These are phyloP conservation scores for Syngnathus acus DNA, from an alignment of 2,797 vertebrate species.

Conservation along the genomic window DNA sequence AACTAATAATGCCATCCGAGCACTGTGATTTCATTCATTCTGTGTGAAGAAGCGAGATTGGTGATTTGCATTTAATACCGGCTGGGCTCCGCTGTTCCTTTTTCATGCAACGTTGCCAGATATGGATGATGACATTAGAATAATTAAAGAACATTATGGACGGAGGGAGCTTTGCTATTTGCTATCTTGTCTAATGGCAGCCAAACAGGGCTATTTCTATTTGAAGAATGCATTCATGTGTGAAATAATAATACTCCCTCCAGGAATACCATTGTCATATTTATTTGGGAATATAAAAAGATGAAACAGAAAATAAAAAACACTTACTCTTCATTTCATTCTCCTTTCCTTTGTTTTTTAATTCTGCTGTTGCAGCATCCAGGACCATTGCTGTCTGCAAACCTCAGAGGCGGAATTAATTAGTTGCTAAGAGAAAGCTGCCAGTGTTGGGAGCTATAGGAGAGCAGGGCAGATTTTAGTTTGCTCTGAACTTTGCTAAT, in stretches of 20 bases:
- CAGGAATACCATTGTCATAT: constrained; percentile 68
- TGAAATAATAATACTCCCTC: constrained; percentile 75
- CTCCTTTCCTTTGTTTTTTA: constrained; percentile 53
- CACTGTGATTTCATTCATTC: constrained; percentile 62
- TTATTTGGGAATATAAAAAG: constrained; percentile 63
- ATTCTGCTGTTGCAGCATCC: constrained; percentile 76
- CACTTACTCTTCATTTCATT: constrained; percentile 54
- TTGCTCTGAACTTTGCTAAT: constrained; percentile 79
- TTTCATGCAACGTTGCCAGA: constrained; percentile 65
- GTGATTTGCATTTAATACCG: constrained; percentile 70
- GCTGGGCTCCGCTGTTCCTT: constrained; percentile 57
- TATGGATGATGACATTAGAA: constrained; percentile 74
- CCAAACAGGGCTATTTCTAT: constrained; percentile 70
- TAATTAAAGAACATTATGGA: constrained; percentile 76
- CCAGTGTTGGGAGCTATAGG: constrained; percentile 60
- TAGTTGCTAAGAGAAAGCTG: constrained; percentile 78
- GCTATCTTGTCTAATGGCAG: constrained; percentile 60
- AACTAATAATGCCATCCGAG: constrained; percentile 64
- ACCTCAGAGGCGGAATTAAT: constrained; percentile 78
- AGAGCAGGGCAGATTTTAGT: constrained; percentile 67
- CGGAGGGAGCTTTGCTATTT: constrained; percentile 57
- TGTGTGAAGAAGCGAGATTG: constrained; percentile 47
- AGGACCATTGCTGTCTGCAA: constrained; percentile 63
- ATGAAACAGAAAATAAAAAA: constrained; percentile 52
- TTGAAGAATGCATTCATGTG: constrained; percentile 68